A percentile compares a stretch with the other conserved stretches of the same genome.
phyloP scores from a whole-genome alignment of 2,113 vertebrate genomes.

The Callionymus lyra region DNA sequence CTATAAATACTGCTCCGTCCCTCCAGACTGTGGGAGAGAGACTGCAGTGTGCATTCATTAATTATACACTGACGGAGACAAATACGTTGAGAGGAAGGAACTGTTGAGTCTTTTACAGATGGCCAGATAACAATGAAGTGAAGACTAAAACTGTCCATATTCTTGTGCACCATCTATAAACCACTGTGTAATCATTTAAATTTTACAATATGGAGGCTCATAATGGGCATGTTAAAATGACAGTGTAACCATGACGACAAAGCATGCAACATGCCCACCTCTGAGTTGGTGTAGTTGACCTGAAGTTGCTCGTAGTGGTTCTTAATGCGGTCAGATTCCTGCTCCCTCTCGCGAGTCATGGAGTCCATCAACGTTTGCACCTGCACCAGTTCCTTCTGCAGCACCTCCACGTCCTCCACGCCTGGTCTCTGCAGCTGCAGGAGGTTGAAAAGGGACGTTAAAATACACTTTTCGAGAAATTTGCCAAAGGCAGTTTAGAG shows the following conservation, averaged over 20 bases:
- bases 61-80: slow-evolving; percentile 3
- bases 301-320: slow-evolving; percentile 81
- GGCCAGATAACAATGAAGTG: no score
- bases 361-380: slow-evolving; percentile 95
- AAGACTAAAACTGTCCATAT: no score
- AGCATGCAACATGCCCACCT: slow-evolving; percentile 63
- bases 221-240: no score
- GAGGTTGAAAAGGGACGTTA: slow-evolving; percentile 6
- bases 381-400: slow-evolving; percentile 92
- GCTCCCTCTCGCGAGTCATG: slow-evolving; percentile 86
- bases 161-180: no score
- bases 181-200: no score
- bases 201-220: no score
- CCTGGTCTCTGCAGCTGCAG: slow-evolving; percentile 89
- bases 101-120: not conserved
- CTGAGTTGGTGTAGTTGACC: slow-evolving; percentile 74
- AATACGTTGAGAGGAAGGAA: not conserved
- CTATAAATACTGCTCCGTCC: slow-evolving; percentile 15
- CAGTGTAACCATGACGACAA: no score
- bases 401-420: slow-evolving; percentile 89
- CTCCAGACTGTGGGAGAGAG: slow-evolving; percentile 12
- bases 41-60: slow-evolving; percentile 14
- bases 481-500: not conserved
- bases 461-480: not conserved
- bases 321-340: slow-evolving; percentile 82